Base-by-base conservation (phyloP, 2,113 vertebrate genomes). In the Tursiops truncatus region DNA sequence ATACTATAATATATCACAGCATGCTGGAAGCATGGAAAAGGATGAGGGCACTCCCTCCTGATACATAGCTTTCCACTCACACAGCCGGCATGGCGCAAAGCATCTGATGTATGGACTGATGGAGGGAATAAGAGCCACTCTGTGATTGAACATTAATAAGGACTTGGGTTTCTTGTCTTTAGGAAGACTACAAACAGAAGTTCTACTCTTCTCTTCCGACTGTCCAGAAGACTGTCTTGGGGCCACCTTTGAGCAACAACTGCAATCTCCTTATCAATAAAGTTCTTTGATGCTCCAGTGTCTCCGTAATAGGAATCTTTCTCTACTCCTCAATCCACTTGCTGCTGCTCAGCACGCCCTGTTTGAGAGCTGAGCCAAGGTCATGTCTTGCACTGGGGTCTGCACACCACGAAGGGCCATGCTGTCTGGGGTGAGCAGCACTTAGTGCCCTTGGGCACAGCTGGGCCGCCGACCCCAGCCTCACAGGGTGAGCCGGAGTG, bases 51-150 rank as follows among this genome's bases (percentile, higher is more conserved):
- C 4, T 25, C 41, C 11, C 6, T 70, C 14, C 67, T 6, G 25
- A 74, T 6, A 14, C 38, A 1, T 33, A 2, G 18, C 50, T 26
- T 63, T 63, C n/a, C n/a, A 3, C 68, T 56, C 76, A 38, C 21
- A 11, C 25, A 23, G 8, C 44, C 0, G 0, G 2, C 26, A 13
- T 33, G 4, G 44, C 12, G 8, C 26, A 1, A 1, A 0, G 17
- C 25, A 10, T 44, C 56, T 56, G 36, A n/a, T 2, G 5, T 38
- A 12, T 20, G 26, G 44, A 56, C 71, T 3, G 0, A 41, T 25
- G 11, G 28, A 79, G 33, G 68, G 38, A 10, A 28, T 60, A 31
- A 50, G 11, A 74, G 31, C 12, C 14, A 2, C 9, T 93, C 89
- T 71, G 20, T 33, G 36, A 53, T 33, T 53, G 76, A 80, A 88